Evolutionary conservation across 2,113 vertebrate genomes (phyloP), one percentile per base, ranked within the genome.

Genomic region (Boleophthalmus pectinirostris): DNA sequence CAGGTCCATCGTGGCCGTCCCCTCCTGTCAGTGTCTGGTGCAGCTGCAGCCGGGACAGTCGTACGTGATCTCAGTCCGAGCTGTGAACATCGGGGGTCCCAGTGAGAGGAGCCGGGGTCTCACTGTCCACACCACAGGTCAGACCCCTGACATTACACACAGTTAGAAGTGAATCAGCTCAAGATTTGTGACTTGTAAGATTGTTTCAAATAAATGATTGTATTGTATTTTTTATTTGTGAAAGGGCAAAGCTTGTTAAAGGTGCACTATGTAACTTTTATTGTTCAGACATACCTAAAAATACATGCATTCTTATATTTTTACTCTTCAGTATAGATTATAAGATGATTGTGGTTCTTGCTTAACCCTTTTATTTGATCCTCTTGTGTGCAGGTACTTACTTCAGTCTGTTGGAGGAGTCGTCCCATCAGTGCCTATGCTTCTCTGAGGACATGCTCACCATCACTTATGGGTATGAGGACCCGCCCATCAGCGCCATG

Each of bases 1-100:
- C 78, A 99, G 97, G 81, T 97, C 94, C 1, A 87, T 98, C 1
- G 95, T 97, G 33, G 98, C 96, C 2, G 95, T 99, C 73, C 97
- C 97, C 21, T 94, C 93, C 80, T 97, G 97, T 1, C 95, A 97
- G 93, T 90, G 94, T 83, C 78, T 97, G 72, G 93, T 98, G 82
- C 95, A 96, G 83, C 94, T 99, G 84, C 94, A 96, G 88, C 87
- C 95, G 5, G 66, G 73, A 61, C 92, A 88, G 38, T 82, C 64
- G 60, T 99, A 97, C 86, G 66, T 12, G 69, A 90, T 99, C 80
- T 93, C 82, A 23, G 94, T 98, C 74, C 92, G 93, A 76, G 97
- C 96, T 1, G 88, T 98, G 57, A 98, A 97, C 75, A 82, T 95
- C n/a, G 97, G 96, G 0, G 98, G 98, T 1, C 88, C 92, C 72